These are phyloP conservation scores for Machimus rusticus DNA, from an alignment of 2,888 invertebrate species.

Conservation along the genomic window DNA sequence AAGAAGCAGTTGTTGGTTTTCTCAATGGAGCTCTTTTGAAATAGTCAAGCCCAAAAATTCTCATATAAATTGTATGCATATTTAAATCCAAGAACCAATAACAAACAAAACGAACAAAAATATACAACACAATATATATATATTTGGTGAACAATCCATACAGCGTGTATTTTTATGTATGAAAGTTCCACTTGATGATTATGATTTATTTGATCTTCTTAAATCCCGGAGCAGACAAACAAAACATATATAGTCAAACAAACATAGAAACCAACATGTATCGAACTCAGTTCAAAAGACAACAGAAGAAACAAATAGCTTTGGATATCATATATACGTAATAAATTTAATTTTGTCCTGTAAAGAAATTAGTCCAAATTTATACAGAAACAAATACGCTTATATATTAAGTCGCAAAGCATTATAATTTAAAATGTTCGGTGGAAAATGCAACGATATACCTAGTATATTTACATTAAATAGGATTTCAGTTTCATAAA, in stretches of 20 bases:
- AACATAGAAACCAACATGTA: conserved; percentile 27
- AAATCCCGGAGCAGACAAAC: neutral
- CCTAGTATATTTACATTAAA: neutral
- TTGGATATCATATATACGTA: neutral
- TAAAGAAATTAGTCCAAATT: neutral
- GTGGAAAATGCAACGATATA: neutral
- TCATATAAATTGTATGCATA: neutral
- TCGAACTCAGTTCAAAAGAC: neutral
- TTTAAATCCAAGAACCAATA: neutral
- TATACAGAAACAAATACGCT: neutral
- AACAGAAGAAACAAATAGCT: neutral
- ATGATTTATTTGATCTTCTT: neutral
- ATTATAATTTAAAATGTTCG: neutral
- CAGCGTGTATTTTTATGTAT: neutral
- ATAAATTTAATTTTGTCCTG: neutral
- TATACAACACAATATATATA: conserved; percentile 20
- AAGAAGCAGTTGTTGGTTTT: conserved; percentile 49
- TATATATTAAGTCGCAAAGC: neutral
- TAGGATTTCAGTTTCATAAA: neutral
- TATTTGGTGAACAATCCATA: neutral
- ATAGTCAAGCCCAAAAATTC: neutral
- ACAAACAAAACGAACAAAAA: conserved; percentile 3
- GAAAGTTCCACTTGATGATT: neutral
- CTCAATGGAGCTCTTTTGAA: conserved; percentile 13
- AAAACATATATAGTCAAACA: conserved; percentile 4